These are phyloP conservation scores for Eunapius fragilis DNA, from an alignment of 37 sponge, comb jelly and placozoan genomes.

Conservation along the genomic window DNA sequence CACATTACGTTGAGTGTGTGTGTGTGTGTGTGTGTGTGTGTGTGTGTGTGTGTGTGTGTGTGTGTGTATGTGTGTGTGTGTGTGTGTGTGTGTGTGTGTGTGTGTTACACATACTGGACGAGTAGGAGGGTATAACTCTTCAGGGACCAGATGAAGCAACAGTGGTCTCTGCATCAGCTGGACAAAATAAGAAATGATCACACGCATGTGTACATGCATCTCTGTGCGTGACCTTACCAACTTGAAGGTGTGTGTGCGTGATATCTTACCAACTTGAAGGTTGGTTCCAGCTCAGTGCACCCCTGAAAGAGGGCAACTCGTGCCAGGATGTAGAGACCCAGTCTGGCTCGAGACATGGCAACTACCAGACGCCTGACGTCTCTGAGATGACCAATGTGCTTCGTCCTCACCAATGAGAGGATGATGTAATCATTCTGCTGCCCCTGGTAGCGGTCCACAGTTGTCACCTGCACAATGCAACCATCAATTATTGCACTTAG, in stretches of 20 bases:
- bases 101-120: slow-evolving; percentile 61
- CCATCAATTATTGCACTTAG: no score
- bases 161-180: slow-evolving; percentile 81
- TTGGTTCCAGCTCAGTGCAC: slow-evolving; percentile 96
- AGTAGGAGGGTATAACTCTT: slow-evolving; percentile 79
- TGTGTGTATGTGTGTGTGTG: neutral
- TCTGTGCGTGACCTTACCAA: neutral
- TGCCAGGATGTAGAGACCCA: slow-evolving; percentile 95
- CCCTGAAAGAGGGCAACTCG: slow-evolving; percentile 84
- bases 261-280: slow-evolving; percentile 82
- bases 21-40: neutral
- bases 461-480: slow-evolving; percentile 83
- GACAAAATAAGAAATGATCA: neutral
- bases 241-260: neutral
- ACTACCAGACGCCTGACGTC: slow-evolving; percentile 97
- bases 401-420: slow-evolving; percentile 95
- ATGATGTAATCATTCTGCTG: slow-evolving; percentile 99
- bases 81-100: no score
- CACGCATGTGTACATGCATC: neutral
- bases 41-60: neutral
- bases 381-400: slow-evolving; percentile 91
- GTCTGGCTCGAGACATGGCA: slow-evolving; percentile 98
- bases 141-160: slow-evolving; percentile 80
- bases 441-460: slow-evolving; percentile 99
- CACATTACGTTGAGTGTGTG: neutral